Evolutionary conservation across 2,888 invertebrate species (phyloP), one percentile per base, ranked within the genome.

Genomic region (Troides oblongomaculatus): DNA sequence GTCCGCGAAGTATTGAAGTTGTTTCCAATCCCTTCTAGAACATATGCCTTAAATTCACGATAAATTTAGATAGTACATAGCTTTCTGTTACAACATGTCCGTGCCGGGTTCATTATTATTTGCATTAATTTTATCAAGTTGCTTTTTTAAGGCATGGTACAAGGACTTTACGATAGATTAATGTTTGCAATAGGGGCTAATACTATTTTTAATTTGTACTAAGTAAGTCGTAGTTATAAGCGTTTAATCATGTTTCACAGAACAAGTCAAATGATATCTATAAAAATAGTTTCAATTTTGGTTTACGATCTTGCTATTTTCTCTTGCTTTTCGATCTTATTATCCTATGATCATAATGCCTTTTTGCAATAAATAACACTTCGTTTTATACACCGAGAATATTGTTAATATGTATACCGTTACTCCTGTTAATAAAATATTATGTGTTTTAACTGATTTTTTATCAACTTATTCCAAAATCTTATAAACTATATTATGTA

Each of bases 81-180:
- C 70, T 70, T 71, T 66, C 62, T 64, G 69, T 76, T 74, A 72
- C 76, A 72, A 76, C 74, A 76, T 72, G 69, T 72, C 18, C 61
- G 46, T 72, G 69, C 62, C 67, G 66, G 70, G 72, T 69, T 70
- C 71, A 72, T 72, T 71, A 73, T 68, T 74, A 74, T 72, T 74
- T 69, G 72, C 74, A 72, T 76, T 73, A 68, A 71, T 71, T 68
- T 57, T 39, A 14, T 62, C 65, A 71, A 66, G 67, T 68, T 43
- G 60, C 63, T 72, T 70, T 72, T 68, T 72, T 62, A 69, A 56
- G 25, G 18, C 18, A 36, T 17, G 57, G 62, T 65, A 62, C 69
- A 57, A 62, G 65, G 64, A 64, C 56, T 18, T 50, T 25, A 46
- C 58, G 30, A 18, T 59, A 58, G 59, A 50, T 60, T 60, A 43